Evolutionary conservation across 2,797 vertebrate genomes (phyloP).

Genomic region (Salarias fasciatus): DNA sequence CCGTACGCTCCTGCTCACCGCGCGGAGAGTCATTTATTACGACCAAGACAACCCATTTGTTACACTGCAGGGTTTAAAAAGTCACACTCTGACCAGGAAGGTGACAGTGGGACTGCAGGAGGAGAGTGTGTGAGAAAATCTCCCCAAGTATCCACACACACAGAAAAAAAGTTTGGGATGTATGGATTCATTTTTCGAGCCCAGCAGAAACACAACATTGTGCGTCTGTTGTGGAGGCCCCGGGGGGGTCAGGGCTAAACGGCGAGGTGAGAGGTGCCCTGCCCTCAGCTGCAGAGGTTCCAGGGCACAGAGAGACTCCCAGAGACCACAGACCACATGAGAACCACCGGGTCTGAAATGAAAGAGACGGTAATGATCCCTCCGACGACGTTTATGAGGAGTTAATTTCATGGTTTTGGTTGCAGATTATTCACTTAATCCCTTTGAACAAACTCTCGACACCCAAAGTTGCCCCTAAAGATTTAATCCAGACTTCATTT

Average conservation of each 20-base stretch:
- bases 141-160: neutral
- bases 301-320: conserved; percentile 26
- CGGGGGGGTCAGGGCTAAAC: conserved; percentile 50
- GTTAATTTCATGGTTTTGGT: conserved; percentile 26
- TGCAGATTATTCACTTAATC: conserved; percentile 14
- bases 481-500: too few species aligned
- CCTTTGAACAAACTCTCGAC: too few species aligned
- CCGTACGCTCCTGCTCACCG: neutral
- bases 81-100: neutral
- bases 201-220: conserved; percentile 31
- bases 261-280: conserved; percentile 57
- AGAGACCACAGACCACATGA: conserved; percentile 21
- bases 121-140: neutral
- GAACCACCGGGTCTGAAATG: conserved; percentile 17
- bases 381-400: neutral
- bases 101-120: neutral
- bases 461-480: too few species aligned
- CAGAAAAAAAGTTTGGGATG: conserved; percentile 3
- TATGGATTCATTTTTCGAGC: conserved; percentile 15
- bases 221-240: conserved; percentile 22
- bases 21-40: neutral
- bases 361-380: conserved; percentile 17
- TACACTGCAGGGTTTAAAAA: neutral
- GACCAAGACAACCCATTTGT: too few species aligned
- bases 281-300: conserved; percentile 26